Evolutionary conservation across 2,113 vertebrate genomes (phyloP).

Genomic region (Apaloderma vittatum): DNA sequence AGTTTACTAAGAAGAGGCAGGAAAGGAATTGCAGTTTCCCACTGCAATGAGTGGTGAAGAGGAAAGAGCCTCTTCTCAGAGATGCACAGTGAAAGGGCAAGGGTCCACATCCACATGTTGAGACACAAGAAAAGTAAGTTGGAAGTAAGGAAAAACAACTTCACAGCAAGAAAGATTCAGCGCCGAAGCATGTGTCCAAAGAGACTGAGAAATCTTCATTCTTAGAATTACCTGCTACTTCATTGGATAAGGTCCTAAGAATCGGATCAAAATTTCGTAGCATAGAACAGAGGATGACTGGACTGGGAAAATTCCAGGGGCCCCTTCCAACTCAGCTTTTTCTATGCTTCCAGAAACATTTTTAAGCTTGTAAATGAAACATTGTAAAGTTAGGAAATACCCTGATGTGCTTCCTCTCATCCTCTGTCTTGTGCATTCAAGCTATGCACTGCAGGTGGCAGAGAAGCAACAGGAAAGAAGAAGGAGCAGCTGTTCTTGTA

Average conservation of each 20-base stretch:
- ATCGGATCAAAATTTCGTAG: background rate
- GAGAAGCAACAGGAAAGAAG: constrained; percentile 25
- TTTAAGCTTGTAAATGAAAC: background rate
- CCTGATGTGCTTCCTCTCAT: background rate
- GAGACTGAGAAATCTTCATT: background rate
- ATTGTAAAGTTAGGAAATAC: background rate
- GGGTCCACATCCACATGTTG: background rate
- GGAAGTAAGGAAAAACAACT: background rate
- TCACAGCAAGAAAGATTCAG: background rate
- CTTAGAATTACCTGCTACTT: background rate
- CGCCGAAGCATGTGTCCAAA: background rate
- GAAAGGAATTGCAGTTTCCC: background rate
- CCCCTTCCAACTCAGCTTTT: background rate
- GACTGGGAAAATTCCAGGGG: accelerated
- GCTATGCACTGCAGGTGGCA: constrained; percentile 57
- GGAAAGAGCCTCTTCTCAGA: background rate
- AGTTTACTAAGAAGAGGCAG: background rate
- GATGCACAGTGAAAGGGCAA: background rate
- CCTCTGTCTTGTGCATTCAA: background rate
- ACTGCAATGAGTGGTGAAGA: background rate
- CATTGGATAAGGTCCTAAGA: background rate
- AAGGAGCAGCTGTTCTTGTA: accelerated
- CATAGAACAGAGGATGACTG: background rate
- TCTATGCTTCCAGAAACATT: background rate
- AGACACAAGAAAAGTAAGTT: background rate